Conservation (phyloP, 2,888 invertebrate genomes). For the Gerris lacustris region DNA sequence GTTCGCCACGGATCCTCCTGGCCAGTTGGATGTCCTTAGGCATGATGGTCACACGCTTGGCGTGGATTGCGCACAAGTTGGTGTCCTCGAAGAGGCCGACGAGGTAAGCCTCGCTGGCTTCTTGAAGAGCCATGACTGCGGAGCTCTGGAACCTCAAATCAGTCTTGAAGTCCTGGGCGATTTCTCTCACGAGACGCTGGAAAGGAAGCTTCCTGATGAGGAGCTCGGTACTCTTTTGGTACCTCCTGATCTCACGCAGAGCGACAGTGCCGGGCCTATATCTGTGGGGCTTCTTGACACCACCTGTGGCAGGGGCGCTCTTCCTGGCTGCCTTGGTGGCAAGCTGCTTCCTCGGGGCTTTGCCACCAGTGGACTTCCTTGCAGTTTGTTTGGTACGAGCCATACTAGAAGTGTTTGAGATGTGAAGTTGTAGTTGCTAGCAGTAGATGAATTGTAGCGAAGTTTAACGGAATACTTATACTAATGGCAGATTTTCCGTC, state of each 20-base stretch:
- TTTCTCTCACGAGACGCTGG: slow-evolving; percentile 44
- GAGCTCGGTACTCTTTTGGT: slow-evolving; percentile 44
- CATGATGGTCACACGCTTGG: too few species aligned
- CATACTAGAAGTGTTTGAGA: slow-evolving; percentile 33
- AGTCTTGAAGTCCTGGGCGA: slow-evolving; percentile 41
- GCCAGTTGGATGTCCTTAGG: too few species aligned
- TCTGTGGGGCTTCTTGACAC: slow-evolving; percentile 44
- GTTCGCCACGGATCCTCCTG: too few species aligned
- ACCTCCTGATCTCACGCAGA: slow-evolving; percentile 52
- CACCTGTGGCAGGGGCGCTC: slow-evolving; percentile 43
- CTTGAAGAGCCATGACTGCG: too few species aligned
- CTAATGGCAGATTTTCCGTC: too few species aligned
- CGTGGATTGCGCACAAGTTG: too few species aligned
- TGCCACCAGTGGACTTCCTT: slow-evolving; percentile 45
- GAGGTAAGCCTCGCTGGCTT: too few species aligned
- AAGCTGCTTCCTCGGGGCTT: slow-evolving; percentile 44
- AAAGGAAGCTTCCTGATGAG: slow-evolving; percentile 44
- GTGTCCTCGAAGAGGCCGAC: too few species aligned
- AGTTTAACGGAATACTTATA: too few species aligned
- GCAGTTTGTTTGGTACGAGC: slow-evolving; percentile 47
- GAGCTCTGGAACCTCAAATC: slow-evolving; percentile 30
- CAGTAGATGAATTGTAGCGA: too few species aligned
- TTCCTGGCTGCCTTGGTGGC: slow-evolving; percentile 44
- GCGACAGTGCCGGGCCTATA: slow-evolving; percentile 52
- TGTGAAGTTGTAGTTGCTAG: too few species aligned